Evolutionary conservation across 1,140 invertebrate genomes (phyloP).

Genomic region (Galleria mellonella): DNA sequence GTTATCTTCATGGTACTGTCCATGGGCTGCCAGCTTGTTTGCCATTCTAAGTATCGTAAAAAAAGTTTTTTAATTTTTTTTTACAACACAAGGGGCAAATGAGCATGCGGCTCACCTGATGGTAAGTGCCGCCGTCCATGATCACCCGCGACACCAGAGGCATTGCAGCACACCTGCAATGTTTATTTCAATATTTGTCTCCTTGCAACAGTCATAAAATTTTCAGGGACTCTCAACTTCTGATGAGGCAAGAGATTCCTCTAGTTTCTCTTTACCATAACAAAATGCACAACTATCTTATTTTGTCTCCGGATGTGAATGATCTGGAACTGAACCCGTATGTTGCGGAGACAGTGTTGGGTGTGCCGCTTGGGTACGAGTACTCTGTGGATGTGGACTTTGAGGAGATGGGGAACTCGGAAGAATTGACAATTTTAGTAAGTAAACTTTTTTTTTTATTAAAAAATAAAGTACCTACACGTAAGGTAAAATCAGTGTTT

Average conservation of each 20-base stretch:
- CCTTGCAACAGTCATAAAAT: neutral
- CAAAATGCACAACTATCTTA: conserved; percentile 29
- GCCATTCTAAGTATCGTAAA: too few relatives aligned
- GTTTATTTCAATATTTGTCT: too few relatives aligned
- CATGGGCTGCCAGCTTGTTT: too few relatives aligned
- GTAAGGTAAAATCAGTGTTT: too few relatives aligned
- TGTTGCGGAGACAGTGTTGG: conserved; percentile 27
- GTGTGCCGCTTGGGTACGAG: conserved; percentile 29
- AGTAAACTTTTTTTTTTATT: neutral
- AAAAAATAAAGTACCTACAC: too few relatives aligned
- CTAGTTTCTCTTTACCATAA: conserved; percentile 53
- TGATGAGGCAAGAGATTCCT: conserved; percentile 43
- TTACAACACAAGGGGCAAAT: too few relatives aligned
- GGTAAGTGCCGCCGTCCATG: too few relatives aligned
- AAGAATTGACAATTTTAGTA: conserved; percentile 43
- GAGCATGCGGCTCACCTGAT: too few relatives aligned
- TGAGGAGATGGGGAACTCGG: conserved; percentile 14
- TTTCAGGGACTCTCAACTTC: conserved; percentile 44
- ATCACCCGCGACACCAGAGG: too few relatives aligned
- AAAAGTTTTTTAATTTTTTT: too few relatives aligned
- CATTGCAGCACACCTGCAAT: too few relatives aligned
- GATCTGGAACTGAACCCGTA: conserved; percentile 52
- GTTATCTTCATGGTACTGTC: too few relatives aligned
- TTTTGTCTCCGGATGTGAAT: conserved; percentile 53
- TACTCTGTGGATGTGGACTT: conserved; percentile 51